Percentiles rank a stretch among this genome's conserved stretches.
These are phyloP conservation scores for Drosophila pullipes DNA, from an alignment of 2,888 invertebrate genomes.

Conservation along the genomic window DNA sequence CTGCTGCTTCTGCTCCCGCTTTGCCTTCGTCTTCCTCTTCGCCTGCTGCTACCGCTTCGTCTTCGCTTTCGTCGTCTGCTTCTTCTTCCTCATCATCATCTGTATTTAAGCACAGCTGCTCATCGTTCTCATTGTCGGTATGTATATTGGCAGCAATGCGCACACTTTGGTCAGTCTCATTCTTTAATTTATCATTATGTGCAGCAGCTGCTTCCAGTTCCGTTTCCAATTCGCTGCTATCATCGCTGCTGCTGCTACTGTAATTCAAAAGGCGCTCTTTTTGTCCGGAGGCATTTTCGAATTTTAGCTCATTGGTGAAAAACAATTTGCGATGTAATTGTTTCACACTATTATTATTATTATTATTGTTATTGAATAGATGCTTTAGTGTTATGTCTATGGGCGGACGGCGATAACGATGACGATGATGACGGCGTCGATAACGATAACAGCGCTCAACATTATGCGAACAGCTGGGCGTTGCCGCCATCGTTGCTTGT, in stretches of 20 bases:
- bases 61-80: conserved; percentile 7
- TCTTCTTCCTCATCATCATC: neutral
- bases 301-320: conserved; percentile 73
- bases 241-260: conserved; percentile 64
- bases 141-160: conserved; percentile 5
- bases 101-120: neutral
- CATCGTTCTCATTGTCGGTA: conserved; percentile 2
- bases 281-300: conserved; percentile 28
- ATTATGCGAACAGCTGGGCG: conserved; percentile 18
- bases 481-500: neutral
- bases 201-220: neutral
- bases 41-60: neutral
- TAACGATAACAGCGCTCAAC: conserved; percentile 14
- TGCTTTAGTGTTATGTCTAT: conserved; percentile 59
- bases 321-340: conserved; percentile 73
- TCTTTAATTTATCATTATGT: conserved; percentile 29
- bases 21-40: conserved; percentile 8
- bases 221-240: conserved; percentile 33
- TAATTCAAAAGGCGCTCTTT: conserved; percentile 71
- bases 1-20: conserved; percentile 1
- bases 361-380: conserved; percentile 35
- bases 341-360: neutral
- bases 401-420: neutral
- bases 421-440: conserved; percentile 18
- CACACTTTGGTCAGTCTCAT: conserved; percentile 57